phyloP scores from a whole-genome alignment of 2,113 vertebrate genomes.

The Platichthys flesus region DNA sequence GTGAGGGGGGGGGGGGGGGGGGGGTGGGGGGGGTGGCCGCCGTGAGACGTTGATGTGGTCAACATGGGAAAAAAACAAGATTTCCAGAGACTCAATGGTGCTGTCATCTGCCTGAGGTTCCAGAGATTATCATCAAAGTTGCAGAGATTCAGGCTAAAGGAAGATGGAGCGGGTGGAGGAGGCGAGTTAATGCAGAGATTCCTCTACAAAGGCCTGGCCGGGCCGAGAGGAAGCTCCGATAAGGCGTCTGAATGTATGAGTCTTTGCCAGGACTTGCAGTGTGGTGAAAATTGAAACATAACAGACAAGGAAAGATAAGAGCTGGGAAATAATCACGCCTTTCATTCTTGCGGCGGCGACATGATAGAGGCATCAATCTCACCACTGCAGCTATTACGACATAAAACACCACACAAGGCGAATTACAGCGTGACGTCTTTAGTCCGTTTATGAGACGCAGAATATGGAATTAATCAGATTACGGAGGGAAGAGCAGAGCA shows the following conservation, averaged over 20 bases:
- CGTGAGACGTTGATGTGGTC: conserved; percentile 20
- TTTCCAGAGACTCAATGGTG: neutral
- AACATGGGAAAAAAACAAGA: conserved; percentile 4
- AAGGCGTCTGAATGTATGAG: conserved; percentile 65
- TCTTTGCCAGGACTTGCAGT: conserved; percentile 63
- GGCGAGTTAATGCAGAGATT: conserved; percentile 50
- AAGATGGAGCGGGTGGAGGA: conserved; percentile 55
- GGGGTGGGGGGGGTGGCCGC: neutral
- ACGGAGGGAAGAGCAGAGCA: neutral
- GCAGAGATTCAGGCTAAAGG: conserved; percentile 52
- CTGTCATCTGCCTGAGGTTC: conserved; percentile 21
- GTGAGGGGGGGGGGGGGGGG: neutral
- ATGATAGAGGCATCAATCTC: conserved; percentile 54
- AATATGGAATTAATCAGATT: conserved; percentile 24
- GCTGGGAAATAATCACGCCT: conserved; percentile 56
- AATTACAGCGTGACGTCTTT: neutral
- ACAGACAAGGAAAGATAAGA: conserved; percentile 74
- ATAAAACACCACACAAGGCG: conserved; percentile 45
- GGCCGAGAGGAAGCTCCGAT: conserved; percentile 71
- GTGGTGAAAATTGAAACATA: conserved; percentile 68
- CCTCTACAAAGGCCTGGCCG: conserved; percentile 60
- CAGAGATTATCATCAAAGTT: conserved; percentile 64
- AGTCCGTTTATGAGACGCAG: conserved; percentile 9
- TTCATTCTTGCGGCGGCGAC: conserved; percentile 59
- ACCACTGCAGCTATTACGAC: conserved; percentile 43